Evolutionary conservation across 2,113 vertebrate genomes (phyloP).

Genomic region (Erinaceus europaeus): DNA sequence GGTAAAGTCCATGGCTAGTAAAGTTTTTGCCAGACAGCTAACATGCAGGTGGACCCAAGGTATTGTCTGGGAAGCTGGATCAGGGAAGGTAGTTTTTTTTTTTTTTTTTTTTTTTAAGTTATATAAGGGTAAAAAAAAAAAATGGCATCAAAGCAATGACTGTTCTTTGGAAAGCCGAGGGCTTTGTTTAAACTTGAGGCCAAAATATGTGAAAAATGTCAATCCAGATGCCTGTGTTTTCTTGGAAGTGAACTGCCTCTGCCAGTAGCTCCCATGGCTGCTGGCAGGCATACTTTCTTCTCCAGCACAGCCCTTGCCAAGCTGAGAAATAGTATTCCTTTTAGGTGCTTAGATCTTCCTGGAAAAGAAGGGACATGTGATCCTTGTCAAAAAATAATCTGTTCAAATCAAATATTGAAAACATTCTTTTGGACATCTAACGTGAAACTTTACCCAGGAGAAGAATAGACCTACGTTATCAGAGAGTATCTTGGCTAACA

Average conservation of each 20-base stretch:
- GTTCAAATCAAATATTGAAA: constrained; percentile 43
- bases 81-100: too few species aligned
- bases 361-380: constrained; percentile 42
- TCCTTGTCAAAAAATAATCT: constrained; percentile 39
- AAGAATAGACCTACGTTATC: background rate
- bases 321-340: constrained; percentile 35
- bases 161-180: constrained; percentile 23
- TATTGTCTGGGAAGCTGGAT: too few species aligned
- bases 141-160: background rate
- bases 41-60: too few species aligned
- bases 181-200: background rate
- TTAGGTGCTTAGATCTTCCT: constrained; percentile 23
- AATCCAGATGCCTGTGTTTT: background rate
- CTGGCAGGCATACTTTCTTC: constrained; percentile 30
- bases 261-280: background rate
- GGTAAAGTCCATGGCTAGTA: too few species aligned
- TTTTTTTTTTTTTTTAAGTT: too few species aligned
- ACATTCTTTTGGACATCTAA: constrained; percentile 8
- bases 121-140: too few species aligned
- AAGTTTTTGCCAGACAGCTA: too few species aligned
- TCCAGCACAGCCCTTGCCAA: background rate
- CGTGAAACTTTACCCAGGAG: background rate
- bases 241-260: constrained; percentile 6
- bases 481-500: background rate
- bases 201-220: constrained; percentile 17